phyloP scores from a whole-genome alignment of 2,113 vertebrate genomes.

The Ranitomeya variabilis region DNA sequence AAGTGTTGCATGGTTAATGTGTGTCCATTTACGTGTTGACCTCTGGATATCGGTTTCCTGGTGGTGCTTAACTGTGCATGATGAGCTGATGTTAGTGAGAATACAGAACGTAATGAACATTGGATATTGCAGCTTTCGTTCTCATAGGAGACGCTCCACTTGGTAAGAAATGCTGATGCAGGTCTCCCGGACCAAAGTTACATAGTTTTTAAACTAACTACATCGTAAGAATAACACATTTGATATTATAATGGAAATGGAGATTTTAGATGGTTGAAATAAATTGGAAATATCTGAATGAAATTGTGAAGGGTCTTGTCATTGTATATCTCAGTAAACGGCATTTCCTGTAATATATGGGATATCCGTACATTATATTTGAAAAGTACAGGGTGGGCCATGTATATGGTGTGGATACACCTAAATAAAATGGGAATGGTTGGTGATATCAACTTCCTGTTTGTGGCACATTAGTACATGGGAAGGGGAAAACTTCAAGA shows the following conservation, averaged over 20 bases:
- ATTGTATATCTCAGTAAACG: neutral
- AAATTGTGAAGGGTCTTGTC: neutral
- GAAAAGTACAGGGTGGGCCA: no score
- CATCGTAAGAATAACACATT: neutral
- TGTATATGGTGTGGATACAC: no score
- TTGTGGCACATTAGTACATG: no score
- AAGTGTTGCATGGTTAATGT: neutral
- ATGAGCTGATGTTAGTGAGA: neutral
- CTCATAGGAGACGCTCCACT: neutral
- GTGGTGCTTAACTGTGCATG: neutral
- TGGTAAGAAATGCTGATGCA: conserved; percentile 15
- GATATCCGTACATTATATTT: neutral
- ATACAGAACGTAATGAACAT: neutral
- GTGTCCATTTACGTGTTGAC: neutral
- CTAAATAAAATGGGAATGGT: no score
- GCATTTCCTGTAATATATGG: neutral
- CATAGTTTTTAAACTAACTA: neutral
- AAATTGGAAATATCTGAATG: neutral
- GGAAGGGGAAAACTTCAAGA: no score
- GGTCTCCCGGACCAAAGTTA: neutral
- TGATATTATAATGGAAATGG: neutral
- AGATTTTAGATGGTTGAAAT: neutral
- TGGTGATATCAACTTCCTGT: no score
- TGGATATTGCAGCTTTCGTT: neutral
- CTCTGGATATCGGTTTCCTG: conserved; percentile 6